Evolutionary conservation across 2,797 vertebrate species (phyloP).

Genomic region (Cuculus canorus): DNA sequence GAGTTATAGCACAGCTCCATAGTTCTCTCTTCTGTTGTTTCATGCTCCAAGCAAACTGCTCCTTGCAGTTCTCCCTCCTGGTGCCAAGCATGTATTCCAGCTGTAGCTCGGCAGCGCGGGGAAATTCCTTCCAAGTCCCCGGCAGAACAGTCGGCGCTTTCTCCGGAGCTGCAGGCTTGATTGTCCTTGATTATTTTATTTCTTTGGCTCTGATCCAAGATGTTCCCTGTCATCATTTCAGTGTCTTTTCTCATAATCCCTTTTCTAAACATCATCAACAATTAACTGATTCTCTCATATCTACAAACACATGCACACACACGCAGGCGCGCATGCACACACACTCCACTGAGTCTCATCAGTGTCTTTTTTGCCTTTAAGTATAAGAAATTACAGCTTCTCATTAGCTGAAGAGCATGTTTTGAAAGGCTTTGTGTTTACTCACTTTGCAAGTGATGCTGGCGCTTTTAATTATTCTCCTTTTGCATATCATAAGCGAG

Average conservation of each 20-base stretch:
- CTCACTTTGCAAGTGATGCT: slow-evolving; percentile 82
- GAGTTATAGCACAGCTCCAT: slow-evolving; percentile 47
- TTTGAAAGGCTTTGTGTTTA: slow-evolving; percentile 81
- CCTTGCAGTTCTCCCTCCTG: slow-evolving; percentile 55
- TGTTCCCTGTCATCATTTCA: slow-evolving; percentile 80
- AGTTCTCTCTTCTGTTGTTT: slow-evolving; percentile 45
- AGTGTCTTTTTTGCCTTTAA: slow-evolving; percentile 77
- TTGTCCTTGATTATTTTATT: slow-evolving; percentile 76
- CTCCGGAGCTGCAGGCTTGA: slow-evolving; percentile 74
- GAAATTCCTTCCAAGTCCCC: slow-evolving; percentile 65
- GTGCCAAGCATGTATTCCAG: slow-evolving; percentile 59
- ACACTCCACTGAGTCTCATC: slow-evolving; percentile 73
- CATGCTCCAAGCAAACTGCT: slow-evolving; percentile 46
- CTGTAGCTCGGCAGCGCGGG: slow-evolving; percentile 34
- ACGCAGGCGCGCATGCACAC: slow-evolving; percentile 64
- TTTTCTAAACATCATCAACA: slow-evolving; percentile 82
- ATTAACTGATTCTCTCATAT: slow-evolving; percentile 79
- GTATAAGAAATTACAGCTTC: slow-evolving; percentile 81
- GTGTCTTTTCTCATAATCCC: slow-evolving; percentile 81
- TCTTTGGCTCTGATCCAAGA: slow-evolving; percentile 80
- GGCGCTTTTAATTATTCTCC: slow-evolving; percentile 80
- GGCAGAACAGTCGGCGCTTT: slow-evolving; percentile 64
- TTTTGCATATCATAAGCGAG: slow-evolving; percentile 77
- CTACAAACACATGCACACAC: slow-evolving; percentile 55
- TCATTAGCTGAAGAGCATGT: slow-evolving; percentile 79